Conservation (phyloP, 2,797 vertebrate species). For the Anguilla marmorata region DNA sequence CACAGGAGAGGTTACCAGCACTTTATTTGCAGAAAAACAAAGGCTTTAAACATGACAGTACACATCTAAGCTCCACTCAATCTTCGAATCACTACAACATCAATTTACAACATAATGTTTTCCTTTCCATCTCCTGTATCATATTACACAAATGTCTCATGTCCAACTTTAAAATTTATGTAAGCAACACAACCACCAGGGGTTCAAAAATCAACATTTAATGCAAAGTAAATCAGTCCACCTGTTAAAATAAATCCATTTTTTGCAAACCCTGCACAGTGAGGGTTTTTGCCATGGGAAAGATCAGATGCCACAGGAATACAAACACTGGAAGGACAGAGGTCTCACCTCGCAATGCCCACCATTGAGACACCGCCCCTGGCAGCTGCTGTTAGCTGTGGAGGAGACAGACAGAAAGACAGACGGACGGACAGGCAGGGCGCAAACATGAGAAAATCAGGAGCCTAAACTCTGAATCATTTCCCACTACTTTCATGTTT, state of each 20-base stretch:
- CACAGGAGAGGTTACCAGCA: not conserved
- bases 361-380: conserved; percentile 68
- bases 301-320: not conserved
- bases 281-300: not conserved
- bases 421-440: not conserved
- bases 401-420: conserved; percentile 44
- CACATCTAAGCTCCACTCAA: not conserved
- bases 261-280: not conserved
- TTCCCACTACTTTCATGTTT: not conserved
- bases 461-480: not conserved
- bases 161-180: not conserved
- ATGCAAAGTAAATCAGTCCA: conserved; percentile 1
- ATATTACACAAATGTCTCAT: not conserved
- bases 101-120: not conserved
- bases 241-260: not conserved
- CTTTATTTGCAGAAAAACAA: not conserved
- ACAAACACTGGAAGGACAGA: not conserved
- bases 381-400: conserved; percentile 76
- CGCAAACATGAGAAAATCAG: not conserved
- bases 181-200: not conserved
- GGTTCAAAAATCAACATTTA: not conserved
- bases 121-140: not conserved
- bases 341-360: conserved; percentile 73
- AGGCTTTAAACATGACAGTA: not conserved
- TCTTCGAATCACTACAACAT: not conserved